Evolutionary conservation across 2,113 vertebrate genomes (phyloP).

Genomic region (Hydrolagus affinis): DNA sequence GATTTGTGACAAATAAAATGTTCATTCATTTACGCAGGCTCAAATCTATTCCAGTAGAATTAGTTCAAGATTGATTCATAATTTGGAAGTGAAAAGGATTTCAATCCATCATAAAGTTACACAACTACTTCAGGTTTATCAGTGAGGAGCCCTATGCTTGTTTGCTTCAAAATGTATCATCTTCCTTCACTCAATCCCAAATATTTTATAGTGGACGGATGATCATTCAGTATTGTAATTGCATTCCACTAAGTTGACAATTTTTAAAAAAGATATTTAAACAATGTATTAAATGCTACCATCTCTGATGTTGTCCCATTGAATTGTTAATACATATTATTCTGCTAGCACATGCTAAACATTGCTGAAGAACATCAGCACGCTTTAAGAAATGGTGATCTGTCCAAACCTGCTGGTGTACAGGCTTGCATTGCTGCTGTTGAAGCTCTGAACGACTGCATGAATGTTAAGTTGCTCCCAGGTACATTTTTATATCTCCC

Average conservation of each 20-base stretch:
- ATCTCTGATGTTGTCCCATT: background rate
- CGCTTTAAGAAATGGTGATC: conserved; percentile 36
- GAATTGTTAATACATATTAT: conserved; percentile 7
- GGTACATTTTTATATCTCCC: conserved; percentile 31
- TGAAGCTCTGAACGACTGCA: conserved; percentile 39
- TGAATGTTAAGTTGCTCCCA: conserved; percentile 31
- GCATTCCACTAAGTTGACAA: background rate
- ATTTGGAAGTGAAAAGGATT: background rate
- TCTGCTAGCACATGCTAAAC: conserved; percentile 37
- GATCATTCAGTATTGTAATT: background rate
- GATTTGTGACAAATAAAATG: background rate
- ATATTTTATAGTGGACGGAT: background rate
- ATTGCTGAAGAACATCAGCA: conserved; percentile 37
- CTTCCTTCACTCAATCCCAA: background rate
- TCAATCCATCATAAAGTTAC: background rate
- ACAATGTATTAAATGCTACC: background rate
- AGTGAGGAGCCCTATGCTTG: background rate
- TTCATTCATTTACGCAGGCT: too few species aligned
- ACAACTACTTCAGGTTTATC: background rate
- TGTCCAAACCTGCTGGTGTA: conserved; percentile 34
- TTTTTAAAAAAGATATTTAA: background rate
- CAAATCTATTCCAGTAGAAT: too few species aligned
- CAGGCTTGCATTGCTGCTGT: conserved; percentile 39
- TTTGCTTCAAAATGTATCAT: background rate
- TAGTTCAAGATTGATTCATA: background rate